Evolutionary conservation across 2,113 vertebrate genomes (phyloP).

Genomic region (Mesitornis unicolor): DNA sequence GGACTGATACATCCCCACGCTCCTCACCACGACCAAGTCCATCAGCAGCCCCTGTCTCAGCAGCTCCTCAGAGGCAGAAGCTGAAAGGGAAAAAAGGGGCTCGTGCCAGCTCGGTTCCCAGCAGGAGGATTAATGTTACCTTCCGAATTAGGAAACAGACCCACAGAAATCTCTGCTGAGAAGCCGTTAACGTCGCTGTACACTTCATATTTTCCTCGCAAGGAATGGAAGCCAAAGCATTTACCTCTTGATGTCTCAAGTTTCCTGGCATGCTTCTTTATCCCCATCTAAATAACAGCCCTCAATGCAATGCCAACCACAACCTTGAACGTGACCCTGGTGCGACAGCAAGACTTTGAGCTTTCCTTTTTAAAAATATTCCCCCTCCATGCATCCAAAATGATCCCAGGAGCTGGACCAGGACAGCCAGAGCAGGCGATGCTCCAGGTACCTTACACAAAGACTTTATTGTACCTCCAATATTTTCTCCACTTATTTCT

Average conservation of each 20-base stretch:
- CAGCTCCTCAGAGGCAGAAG: neutral
- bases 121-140: neutral
- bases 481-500: neutral
- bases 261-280: neutral
- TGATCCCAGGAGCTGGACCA: neutral
- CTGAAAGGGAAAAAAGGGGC: neutral
- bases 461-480: too few relatives aligned
- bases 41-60: neutral
- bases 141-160: neutral
- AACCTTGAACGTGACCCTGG: neutral
- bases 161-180: neutral
- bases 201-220: neutral
- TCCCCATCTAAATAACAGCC: neutral
- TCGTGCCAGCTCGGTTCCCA: neutral
- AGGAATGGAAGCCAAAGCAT: neutral
- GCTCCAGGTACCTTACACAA: neutral
- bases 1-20: too few relatives aligned
- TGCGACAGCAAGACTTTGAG: neutral
- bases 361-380: neutral
- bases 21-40: rapidly evolving
- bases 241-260: neutral
- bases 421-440: neutral
- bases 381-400: neutral
- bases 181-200: neutral
- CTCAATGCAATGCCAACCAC: neutral